These are phyloP conservation scores for Urocyon cinereoargenteus DNA, from an alignment of 2,797 vertebrate genomes.

Conservation along the genomic window DNA sequence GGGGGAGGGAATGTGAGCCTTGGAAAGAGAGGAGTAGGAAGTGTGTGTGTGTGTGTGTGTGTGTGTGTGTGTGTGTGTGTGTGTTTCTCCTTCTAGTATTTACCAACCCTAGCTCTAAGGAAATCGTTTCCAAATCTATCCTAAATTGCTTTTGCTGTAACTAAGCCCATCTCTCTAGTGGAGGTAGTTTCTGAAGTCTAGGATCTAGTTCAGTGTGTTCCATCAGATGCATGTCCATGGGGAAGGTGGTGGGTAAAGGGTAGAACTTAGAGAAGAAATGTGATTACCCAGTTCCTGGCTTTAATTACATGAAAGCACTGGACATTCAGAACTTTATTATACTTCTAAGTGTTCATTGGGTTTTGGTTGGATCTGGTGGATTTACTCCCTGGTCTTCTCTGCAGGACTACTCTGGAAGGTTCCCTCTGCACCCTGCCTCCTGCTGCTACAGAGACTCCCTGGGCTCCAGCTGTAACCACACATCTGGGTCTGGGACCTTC, in stretches of 20 bases:
- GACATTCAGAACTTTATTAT: conserved; percentile 71
- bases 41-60: not conserved
- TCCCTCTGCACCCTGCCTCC: not conserved
- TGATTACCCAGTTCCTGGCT: conserved; percentile 66
- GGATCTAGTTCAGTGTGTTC: conserved; percentile 39
- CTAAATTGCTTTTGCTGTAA: too few relatives aligned
- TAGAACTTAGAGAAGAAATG: conserved; percentile 33
- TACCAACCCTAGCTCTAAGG: too few relatives aligned
- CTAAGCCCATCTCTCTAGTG: too few relatives aligned
- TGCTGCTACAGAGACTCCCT: not conserved
- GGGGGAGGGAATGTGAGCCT: not conserved
- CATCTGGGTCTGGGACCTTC: not conserved
- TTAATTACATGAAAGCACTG: conserved; percentile 70
- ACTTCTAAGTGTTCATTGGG: conserved; percentile 34
- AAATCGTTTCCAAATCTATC: too few relatives aligned
- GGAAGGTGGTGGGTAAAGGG: not conserved
- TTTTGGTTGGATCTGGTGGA: conserved; percentile 25
- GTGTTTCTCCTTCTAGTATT: too few relatives aligned
- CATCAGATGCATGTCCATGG: not conserved
- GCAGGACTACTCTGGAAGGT: not conserved
- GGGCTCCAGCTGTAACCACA: not conserved
- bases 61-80: too few relatives aligned
- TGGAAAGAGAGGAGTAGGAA: not conserved
- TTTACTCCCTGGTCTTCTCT: conserved; percentile 41
- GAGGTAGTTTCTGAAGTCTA: not conserved